A percentile compares a stretch with the other conserved stretches of the same genome.
Evolutionary conservation across 2,797 vertebrate species (phyloP).

Genomic region (Platalea minor): DNA sequence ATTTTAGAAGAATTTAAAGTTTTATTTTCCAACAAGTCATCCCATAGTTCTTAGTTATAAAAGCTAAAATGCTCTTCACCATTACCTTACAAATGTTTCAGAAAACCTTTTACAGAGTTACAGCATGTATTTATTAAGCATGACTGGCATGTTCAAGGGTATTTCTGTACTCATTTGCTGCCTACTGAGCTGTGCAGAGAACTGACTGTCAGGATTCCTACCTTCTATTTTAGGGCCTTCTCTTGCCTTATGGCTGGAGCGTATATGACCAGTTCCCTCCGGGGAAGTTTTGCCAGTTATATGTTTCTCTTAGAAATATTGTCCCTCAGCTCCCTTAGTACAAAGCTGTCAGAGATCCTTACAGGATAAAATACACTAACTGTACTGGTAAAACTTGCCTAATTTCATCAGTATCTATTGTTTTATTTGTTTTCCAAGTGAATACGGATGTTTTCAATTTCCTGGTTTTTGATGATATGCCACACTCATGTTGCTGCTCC

Average conservation of each 20-base stretch:
- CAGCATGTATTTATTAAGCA: background rate
- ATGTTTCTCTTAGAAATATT: background rate
- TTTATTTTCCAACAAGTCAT: background rate
- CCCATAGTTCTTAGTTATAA: background rate
- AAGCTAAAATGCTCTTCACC: background rate
- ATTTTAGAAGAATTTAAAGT: background rate
- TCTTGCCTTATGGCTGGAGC: background rate
- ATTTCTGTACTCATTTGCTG: background rate
- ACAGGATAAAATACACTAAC: background rate
- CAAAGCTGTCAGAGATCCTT: background rate
- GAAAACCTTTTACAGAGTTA: background rate
- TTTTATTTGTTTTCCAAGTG: background rate
- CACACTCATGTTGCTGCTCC: background rate
- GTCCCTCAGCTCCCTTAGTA: background rate
- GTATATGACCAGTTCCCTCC: background rate
- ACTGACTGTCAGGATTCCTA: background rate
- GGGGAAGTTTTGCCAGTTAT: background rate
- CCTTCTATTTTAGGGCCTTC: constrained; percentile 12
- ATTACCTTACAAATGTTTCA: background rate
- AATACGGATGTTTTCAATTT: background rate
- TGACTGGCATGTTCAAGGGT: constrained; percentile 7
- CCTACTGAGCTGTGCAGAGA: background rate
- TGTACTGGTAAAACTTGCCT: background rate
- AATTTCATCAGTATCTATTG: background rate
- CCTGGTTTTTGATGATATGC: background rate